Base-by-base conservation (phyloP, 2,113 vertebrate genomes). In the Nothobranchius kuhntae region DNA sequence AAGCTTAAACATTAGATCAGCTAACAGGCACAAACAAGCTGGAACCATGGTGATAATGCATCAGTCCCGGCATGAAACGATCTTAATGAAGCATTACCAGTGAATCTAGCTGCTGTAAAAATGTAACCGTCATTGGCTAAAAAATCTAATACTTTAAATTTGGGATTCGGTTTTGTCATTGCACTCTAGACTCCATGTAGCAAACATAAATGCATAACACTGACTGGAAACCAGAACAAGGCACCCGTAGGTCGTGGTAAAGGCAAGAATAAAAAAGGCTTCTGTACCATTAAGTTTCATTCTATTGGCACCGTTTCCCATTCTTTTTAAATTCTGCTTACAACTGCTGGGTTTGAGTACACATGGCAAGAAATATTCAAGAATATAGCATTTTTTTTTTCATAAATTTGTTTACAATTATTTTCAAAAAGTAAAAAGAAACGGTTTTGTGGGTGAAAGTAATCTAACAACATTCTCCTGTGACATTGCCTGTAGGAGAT, bases 281-380 rank as follows among this genome's bases (percentile, higher is more conserved):
- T 30, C 56, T 59, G 45, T 69, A 60, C 48, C 7, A 53, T 53
- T 53, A 51, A 44, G 65, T 71, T 66, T 45, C 26, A 48, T 78
- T 76, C 79, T 80, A 80, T 89, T 92, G 91, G 91, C 91, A 92
- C 89, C 3, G 1, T 40, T 40, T 40, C 9, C 6, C 9, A 68
- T 54, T 53, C 53, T 78, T 78, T 70, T 68, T 68, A 40, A 2
- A 12, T 59, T 85, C 66, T 71, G 59, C 67, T 79, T 83, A 24
- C 47, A 79, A 60, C 53, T 58, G 68, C 64, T 79, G 61, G 77
- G 70, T 80, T 75, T 61, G 76, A 83, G 80, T 83, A 75, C 58
- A 82, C 40, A 84, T 86, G 78, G 83, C 79, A 66, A 73, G 45
- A 76, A 67, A 59, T 64, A 60, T 80, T 30, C 17, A 71, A 15